Percentiles rank a stretch among this genome's conserved stretches.
These are phyloP conservation scores for Sceloporus tristichus DNA, from an alignment of 2,113 vertebrate species.

Conservation along the genomic window DNA sequence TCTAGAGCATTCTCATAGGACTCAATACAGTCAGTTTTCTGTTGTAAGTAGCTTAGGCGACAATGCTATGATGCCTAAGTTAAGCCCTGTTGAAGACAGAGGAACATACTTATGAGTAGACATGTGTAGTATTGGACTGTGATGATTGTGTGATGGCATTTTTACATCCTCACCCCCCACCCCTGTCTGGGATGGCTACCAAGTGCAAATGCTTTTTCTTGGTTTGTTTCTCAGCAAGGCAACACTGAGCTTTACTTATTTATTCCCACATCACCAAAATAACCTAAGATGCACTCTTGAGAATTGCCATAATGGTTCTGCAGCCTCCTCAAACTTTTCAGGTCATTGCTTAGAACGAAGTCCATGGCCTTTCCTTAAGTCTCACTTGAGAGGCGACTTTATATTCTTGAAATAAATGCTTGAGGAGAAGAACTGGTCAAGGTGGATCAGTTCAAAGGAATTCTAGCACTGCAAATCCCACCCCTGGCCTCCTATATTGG, in stretches of 20 bases:
- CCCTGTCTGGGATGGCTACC: background rate
- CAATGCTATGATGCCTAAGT: too few species aligned
- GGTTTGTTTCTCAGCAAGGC: background rate
- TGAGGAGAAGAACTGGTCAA: background rate
- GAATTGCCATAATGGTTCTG: background rate
- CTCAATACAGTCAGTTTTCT: background rate
- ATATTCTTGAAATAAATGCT: background rate
- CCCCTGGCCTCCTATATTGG: background rate
- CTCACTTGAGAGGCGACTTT: background rate
- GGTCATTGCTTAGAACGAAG: background rate
- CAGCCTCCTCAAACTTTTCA: slow-evolving; percentile 52
- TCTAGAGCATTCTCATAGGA: background rate
- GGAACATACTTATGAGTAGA: too few species aligned
- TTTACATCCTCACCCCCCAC: background rate
- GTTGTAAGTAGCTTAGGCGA: too few species aligned
- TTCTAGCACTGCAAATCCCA: background rate
- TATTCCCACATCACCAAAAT: background rate
- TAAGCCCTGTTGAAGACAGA: too few species aligned
- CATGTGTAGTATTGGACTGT: background rate
- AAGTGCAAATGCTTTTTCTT: background rate
- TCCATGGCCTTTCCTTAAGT: accelerated
- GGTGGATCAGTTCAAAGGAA: background rate
- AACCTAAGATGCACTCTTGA: background rate
- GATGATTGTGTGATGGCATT: too few species aligned
- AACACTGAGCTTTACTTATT: slow-evolving; percentile 12